Base-by-base conservation (phyloP, 1,140 invertebrate species). In the Fopius arisanus region DNA sequence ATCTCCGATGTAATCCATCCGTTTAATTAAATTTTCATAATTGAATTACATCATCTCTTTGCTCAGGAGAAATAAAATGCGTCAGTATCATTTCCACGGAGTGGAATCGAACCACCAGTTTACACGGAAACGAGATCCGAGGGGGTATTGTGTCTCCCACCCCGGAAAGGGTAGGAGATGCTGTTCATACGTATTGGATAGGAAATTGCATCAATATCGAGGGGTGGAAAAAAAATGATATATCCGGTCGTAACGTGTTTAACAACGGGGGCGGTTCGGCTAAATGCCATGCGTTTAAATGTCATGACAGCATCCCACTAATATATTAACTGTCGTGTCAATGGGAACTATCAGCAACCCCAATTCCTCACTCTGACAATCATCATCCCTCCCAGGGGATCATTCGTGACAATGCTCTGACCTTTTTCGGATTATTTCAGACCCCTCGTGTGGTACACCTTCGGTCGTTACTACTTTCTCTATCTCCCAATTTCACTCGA, bases 261-360 rank as follows among this genome's bases (percentile, higher is more conserved):
- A 72, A 72, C 43, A 16, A 66, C 68, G 66, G 43, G 70, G 54
- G 37, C 19, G 67, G 67, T 43, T 29, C 62, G 72, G 28, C 62
- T 74, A 63, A 78, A 78, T 78, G 77, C 77, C 77, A 76, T 48
- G 40, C 33, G 72, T 29, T 75, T 75, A 86, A 86, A 86, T 86
- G 84, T 85, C 84, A 85, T 72, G 74, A 31, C 83, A 86, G 84
- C 84, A 85, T 85, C 84, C 83, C 78, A 67, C 79, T 72, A 77
- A 80, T 78, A 79, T 76, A 78, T 70, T 74, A 54, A 65, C 40
- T 40, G 21, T 48, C 31, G 40, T 63, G 59, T 51, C 54, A 62
- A 33, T 41, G 12, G 28, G 10, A 59, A 26, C 2, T 48, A 59
- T 59, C 19, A 21, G 1, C 5, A 3, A 2, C 19, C 54, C 54